Conservation (phyloP, 1,140 invertebrate genomes). For the Brachystomella parvula region DNA sequence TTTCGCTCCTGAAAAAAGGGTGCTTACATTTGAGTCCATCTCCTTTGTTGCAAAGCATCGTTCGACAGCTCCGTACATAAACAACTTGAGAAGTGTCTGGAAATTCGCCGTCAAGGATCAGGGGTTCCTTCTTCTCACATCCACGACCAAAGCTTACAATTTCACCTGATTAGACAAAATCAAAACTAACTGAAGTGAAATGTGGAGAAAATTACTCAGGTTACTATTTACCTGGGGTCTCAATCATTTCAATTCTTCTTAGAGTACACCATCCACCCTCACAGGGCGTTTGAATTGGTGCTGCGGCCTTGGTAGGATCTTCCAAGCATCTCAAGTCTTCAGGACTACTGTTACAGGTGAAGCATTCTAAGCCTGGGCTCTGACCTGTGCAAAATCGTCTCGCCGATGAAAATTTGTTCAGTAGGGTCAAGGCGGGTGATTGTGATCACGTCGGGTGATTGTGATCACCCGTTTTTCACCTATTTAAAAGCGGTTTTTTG, state of each 20-base stretch:
- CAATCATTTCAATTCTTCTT: constrained; percentile 12
- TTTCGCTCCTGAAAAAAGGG: background rate
- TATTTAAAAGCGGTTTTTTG: no score
- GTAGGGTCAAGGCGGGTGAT: no score
- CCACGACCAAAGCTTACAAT: constrained; percentile 14
- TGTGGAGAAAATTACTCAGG: background rate
- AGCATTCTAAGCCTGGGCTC: background rate
- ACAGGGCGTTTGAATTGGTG: background rate
- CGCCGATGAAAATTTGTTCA: no score
- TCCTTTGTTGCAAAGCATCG: constrained; percentile 20
- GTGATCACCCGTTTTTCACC: no score
- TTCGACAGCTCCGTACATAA: constrained; percentile 17
- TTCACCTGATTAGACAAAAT: constrained; percentile 7
- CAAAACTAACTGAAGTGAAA: background rate
- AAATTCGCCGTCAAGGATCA: constrained; percentile 4
- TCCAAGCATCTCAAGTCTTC: constrained; percentile 10
- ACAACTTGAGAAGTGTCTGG: constrained; percentile 14
- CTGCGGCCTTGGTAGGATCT: background rate
- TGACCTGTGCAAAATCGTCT: background rate
- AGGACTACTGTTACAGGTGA: constrained; percentile 1
- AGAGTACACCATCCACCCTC: constrained; percentile 7
- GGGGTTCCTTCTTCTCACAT: constrained; percentile 18
- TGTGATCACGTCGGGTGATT: no score
- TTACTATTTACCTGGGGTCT: constrained; percentile 21
- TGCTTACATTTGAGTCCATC: constrained; percentile 15